Evolutionary conservation across 2,113 vertebrate genomes (phyloP).

Genomic region (Naja naja): DNA sequence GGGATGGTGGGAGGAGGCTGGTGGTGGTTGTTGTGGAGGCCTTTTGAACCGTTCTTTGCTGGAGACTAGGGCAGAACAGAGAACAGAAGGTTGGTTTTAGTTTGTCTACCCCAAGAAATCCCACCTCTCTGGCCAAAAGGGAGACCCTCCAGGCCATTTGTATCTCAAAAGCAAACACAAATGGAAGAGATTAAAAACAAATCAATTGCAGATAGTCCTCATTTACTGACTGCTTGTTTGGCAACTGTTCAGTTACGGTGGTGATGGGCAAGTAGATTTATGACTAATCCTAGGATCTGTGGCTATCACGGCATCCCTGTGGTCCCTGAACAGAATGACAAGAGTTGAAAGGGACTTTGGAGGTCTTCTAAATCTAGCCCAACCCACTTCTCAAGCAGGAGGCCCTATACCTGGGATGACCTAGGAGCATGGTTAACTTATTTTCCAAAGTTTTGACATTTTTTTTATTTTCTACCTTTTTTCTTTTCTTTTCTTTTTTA

Average conservation of each 20-base stretch:
- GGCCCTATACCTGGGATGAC: too few relatives aligned
- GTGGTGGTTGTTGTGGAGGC: conserved; percentile 76
- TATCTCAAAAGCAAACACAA: not conserved
- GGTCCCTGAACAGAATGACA: not conserved
- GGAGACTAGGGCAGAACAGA: conserved; percentile 75
- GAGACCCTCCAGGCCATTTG: not conserved
- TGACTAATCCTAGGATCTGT: not conserved
- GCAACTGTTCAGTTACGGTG: not conserved
- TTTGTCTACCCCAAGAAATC: not conserved
- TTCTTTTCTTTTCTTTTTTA: not conserved
- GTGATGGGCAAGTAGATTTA: not conserved
- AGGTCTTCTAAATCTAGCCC: too few relatives aligned
- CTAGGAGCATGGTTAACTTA: too few relatives aligned
- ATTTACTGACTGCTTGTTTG: not conserved
- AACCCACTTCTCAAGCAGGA: too few relatives aligned
- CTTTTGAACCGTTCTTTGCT: conserved; percentile 84
- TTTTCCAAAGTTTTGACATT: too few relatives aligned
- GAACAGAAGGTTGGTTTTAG: not conserved
- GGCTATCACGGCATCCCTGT: not conserved
- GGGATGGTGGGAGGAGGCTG: conserved; percentile 79
- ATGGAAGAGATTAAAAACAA: too few relatives aligned
- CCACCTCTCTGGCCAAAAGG: not conserved
- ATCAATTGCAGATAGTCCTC: not conserved
- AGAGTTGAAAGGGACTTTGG: too few relatives aligned
- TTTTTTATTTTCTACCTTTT: not conserved